Evolutionary conservation across 2,113 vertebrate genomes (phyloP), one percentile per base, ranked within the genome.

Genomic region (Eptesicus fuscus): DNA sequence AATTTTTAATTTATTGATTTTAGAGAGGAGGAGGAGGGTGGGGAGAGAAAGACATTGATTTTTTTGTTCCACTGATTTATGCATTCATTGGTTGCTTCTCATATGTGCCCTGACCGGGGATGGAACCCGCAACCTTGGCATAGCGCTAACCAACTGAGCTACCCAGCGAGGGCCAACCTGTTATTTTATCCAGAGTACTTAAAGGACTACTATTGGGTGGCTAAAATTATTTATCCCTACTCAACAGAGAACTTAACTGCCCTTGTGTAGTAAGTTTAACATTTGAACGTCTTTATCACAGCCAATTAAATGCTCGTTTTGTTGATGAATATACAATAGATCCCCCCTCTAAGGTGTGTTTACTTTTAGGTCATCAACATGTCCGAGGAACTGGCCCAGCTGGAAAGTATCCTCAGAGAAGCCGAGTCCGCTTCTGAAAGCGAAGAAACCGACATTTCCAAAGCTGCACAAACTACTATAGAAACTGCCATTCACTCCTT

Each of bases 401-500:
- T 99, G 86, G 99, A 99, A 98, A 98, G 98, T 96, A 99, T 98
- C 95, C 98, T 99, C 97, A 99, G 99, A 90, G 99, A 99, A 97
- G 99, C 99, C 0, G 99, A 99, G 96, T 98, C 98, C 0, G 98
- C 98, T 8, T 98, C 98, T 3, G 99, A 99, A 67, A 98, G 97
- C 0, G 99, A 99, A 97, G 99, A 99, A 53, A 98, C 97, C 71
- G 98, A 98, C 56, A 98, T 99, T 95, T 98, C 99, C 51, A 99
- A 99, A 96, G 98, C 98, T n/a, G 99, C 98, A n/a, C 99, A 99
- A 86, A 98, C 98, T 49, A 99, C 98, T 96, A 99, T 99, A 1
- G 99, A 99, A 98, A 99, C 99, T 0, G 99, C 99, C 73, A 99
- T 99, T 97, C 99, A 99, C 93, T 99, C 99, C 18, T 98, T 99